Base-by-base conservation (phyloP, 2,113 vertebrate genomes). In the Oriolus oriolus region DNA sequence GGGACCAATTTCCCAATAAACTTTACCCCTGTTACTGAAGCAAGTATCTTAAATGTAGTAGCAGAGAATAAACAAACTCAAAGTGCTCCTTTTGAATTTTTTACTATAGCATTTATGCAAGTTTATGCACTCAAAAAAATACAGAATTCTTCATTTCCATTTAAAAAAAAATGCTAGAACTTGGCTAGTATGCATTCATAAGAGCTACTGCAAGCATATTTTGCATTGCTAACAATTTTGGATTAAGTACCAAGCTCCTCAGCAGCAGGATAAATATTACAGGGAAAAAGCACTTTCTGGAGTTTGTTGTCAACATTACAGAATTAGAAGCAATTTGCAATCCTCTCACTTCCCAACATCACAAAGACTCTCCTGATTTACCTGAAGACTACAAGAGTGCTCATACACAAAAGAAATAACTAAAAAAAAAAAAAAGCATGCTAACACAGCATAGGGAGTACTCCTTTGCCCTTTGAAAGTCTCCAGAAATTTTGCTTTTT, bases 11-110 rank as follows among this genome's bases (percentile, higher is more conserved):
- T 89, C 85, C 70, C 50, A 87, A 15, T 61, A 88, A 93, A 35
- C 39, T 44, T 95, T 60, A 69, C 2, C 7, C 19, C 24, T 77
- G 17, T 39, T 94, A 56, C 59, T 74, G 82, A 90, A n/a, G 31
- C 19, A 66, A 33, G 16, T 54, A 44, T 77, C 35, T 94, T 76
- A 53, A 94, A 70, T 42, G 37, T 23, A 50, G 26, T 89, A 92
- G 74, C 74, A 92, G 33, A 9, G 7, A 91, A 89, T 56, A 94
- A 96, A 91, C 64, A 94, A 94, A 66, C 13, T 77, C 79, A 31
- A 86, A 94, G n/a, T 61, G 39, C 20, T 89, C 71, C 7, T 70
- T 81, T 78, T 63, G 39, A 59, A 26, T 19, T 88, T 96, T 94
- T 54, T 65, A 69, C 47, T 37, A 31, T 18, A 80, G 9, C 24